Conservation (phyloP, 2,113 vertebrate genomes). For the Neotragus moschatus region DNA sequence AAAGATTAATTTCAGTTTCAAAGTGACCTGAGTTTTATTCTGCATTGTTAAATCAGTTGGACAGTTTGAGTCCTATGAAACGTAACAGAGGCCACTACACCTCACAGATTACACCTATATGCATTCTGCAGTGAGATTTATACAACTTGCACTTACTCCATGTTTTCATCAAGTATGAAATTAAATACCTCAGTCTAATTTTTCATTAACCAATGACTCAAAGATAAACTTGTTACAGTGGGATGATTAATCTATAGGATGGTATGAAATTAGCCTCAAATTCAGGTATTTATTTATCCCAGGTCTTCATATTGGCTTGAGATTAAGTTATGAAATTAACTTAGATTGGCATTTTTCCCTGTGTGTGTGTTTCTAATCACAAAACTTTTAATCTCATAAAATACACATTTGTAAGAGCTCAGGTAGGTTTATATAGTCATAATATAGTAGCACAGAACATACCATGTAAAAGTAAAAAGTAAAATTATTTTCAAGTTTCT, state of each 20-base stretch:
- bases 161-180: not conserved
- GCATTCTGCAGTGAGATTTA: not conserved
- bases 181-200: not conserved
- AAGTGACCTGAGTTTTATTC: conserved; percentile 63
- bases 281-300: not conserved
- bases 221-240: conserved; percentile 1
- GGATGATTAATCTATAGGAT: not conserved
- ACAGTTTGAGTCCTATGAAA: not conserved
- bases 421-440: not conserved
- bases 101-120: not conserved
- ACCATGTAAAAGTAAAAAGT: not conserved
- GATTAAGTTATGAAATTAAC: not conserved
- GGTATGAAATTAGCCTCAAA: not conserved
- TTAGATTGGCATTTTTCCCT: not conserved
- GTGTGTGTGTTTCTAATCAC: not conserved
- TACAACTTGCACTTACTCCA: not conserved
- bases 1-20: conserved; percentile 41
- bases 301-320: not conserved
- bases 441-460: conserved; percentile 4
- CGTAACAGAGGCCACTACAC: not conserved
- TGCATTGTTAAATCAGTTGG: not conserved
- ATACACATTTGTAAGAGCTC: conserved; percentile 13
- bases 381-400: not conserved
- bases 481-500: conserved; percentile 59
- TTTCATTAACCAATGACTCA: not conserved